Evolutionary conservation across 2,797 vertebrate genomes (phyloP).

Genomic region (Anisognathus igniventris): DNA sequence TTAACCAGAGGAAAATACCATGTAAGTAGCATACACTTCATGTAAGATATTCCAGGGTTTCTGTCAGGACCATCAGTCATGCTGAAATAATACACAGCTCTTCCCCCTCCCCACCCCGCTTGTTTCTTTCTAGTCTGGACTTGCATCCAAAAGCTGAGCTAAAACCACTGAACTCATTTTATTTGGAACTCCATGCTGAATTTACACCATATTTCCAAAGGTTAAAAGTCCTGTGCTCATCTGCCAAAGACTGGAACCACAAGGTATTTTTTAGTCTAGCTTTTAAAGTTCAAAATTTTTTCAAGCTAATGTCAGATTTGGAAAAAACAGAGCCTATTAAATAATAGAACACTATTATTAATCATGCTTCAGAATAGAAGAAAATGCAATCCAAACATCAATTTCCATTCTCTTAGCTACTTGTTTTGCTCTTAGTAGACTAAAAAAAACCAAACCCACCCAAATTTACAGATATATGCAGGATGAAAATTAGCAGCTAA

Average conservation of each 20-base stretch:
- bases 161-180: conserved; percentile 65
- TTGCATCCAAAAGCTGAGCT: conserved; percentile 63
- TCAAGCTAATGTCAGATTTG: conserved; percentile 54
- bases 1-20: conserved; percentile 20
- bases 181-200: conserved; percentile 32
- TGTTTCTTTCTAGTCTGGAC: conserved; percentile 37
- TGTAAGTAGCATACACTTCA: not conserved
- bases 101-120: not conserved
- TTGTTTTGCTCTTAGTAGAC: not conserved
- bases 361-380: conserved; percentile 32
- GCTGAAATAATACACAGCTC: conserved; percentile 49
- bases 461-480: not conserved
- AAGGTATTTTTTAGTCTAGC: conserved; percentile 62
- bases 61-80: conserved; percentile 49
- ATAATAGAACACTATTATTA: conserved; percentile 48
- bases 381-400: not conserved
- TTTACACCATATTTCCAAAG: conserved; percentile 68
- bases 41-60: conserved; percentile 30
- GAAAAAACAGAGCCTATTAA: conserved; percentile 45
- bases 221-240: conserved; percentile 43
- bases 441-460: not conserved
- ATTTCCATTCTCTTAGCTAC: conserved; percentile 17
- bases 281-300: conserved; percentile 66
- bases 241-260: conserved; percentile 60
- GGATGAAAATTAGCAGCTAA: not conserved